Percentiles rank a stretch among this genome's conserved stretches.
Evolutionary conservation across 2,797 vertebrate genomes (phyloP).

Genomic region (Toxotes lorentzi): DNA sequence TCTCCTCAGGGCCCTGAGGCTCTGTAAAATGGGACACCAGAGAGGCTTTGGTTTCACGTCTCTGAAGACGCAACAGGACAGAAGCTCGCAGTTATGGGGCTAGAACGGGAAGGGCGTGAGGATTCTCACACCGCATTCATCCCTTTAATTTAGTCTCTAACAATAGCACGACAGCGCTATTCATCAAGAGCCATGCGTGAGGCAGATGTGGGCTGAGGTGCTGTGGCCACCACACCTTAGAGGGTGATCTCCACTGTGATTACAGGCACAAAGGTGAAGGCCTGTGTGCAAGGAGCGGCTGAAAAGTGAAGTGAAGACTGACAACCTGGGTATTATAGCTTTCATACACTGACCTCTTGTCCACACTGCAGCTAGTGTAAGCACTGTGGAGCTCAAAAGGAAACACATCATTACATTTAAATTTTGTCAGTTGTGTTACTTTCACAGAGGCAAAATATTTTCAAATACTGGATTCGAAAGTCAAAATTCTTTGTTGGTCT

Average conservation of each 20-base stretch:
- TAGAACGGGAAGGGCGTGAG: conserved; percentile 49
- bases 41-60: conserved; percentile 73
- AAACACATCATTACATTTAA: background rate
- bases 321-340: conserved; percentile 10
- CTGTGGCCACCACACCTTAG: conserved; percentile 51
- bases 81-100: conserved; percentile 39
- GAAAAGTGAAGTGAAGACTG: background rate
- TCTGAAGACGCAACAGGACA: conserved; percentile 57
- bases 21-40: conserved; percentile 66
- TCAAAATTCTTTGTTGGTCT: too few species aligned
- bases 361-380: background rate
- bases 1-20: conserved; percentile 54
- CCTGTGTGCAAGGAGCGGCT: conserved; percentile 1
- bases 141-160: conserved; percentile 64
- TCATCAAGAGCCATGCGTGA: conserved; percentile 44
- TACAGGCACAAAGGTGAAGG: conserved; percentile 34
- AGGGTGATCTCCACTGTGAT: conserved; percentile 30
- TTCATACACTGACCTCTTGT: background rate
- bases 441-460: too few species aligned
- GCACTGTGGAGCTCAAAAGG: background rate
- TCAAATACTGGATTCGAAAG: too few species aligned
- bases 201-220: conserved; percentile 30
- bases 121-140: conserved; percentile 57
- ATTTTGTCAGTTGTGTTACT: too few species aligned
- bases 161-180: conserved; percentile 51